phyloP scores from a whole-genome alignment of 2,797 vertebrate genomes.

The Sebastes itinus region DNA sequence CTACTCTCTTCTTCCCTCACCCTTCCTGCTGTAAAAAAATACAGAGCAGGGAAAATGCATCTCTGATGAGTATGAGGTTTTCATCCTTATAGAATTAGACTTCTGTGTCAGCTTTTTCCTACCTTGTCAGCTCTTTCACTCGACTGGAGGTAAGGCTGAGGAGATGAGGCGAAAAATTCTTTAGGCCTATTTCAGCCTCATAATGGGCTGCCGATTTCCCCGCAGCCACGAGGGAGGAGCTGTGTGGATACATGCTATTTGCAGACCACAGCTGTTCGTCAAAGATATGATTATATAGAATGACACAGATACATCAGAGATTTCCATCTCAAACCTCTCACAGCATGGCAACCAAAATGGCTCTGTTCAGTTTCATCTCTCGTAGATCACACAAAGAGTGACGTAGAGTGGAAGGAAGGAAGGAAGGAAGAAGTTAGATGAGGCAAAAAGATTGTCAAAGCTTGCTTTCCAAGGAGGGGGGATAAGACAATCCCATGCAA shows the following conservation, averaged over 20 bases:
- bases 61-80: slow-evolving; percentile 66
- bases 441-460: slow-evolving; percentile 60
- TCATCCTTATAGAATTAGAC: slow-evolving; percentile 62
- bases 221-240: slow-evolving; percentile 35
- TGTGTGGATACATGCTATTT: slow-evolving; percentile 59
- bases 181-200: slow-evolving; percentile 65
- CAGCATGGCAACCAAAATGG: slow-evolving; percentile 38
- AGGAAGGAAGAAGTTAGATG: slow-evolving; percentile 33
- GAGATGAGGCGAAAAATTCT: slow-evolving; percentile 73
- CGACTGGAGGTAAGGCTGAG: slow-evolving; percentile 65
- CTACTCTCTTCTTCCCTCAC: not conserved
- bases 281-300: slow-evolving; percentile 74
- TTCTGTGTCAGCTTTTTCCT: slow-evolving; percentile 68
- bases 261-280: slow-evolving; percentile 74
- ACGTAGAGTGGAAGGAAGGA: not conserved
- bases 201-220: slow-evolving; percentile 68
- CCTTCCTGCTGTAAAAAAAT: slow-evolving; percentile 21
- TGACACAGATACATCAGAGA: slow-evolving; percentile 65
- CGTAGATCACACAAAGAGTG: slow-evolving; percentile 37
- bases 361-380: slow-evolving; percentile 51
- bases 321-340: slow-evolving; percentile 62
- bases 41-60: slow-evolving; percentile 45
- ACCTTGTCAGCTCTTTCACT: slow-evolving; percentile 72
- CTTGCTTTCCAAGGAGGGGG: slow-evolving; percentile 54
- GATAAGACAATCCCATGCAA: slow-evolving; percentile 38